Evolutionary conservation across 1,140 invertebrate species (phyloP).

Genomic region (Heliothis subflexa): DNA sequence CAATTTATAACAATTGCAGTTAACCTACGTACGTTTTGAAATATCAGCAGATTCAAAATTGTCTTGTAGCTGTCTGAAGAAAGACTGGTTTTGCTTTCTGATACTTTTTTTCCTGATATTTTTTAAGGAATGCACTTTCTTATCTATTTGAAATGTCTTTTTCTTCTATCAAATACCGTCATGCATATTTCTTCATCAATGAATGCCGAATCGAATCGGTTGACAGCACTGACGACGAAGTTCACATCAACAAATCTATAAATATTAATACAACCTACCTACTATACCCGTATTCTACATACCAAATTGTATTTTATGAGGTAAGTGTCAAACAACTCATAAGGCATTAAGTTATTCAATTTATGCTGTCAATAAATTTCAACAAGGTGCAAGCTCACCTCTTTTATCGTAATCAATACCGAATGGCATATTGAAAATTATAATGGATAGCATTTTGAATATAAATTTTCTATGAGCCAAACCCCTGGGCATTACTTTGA

Average conservation of each 20-base stretch:
- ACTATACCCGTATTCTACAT: slow-evolving; percentile 8
- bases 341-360: slow-evolving; percentile 40
- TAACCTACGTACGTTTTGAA: slow-evolving; percentile 42
- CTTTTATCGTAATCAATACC: slow-evolving; percentile 32
- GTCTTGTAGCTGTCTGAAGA: slow-evolving; percentile 11
- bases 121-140: neutral
- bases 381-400: slow-evolving; percentile 40
- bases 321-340: slow-evolving; percentile 36
- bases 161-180: neutral
- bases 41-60: slow-evolving; percentile 28
- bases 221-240: neutral
- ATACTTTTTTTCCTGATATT: neutral
- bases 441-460: slow-evolving; percentile 44
- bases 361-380: slow-evolving; percentile 44
- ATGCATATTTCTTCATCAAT: neutral
- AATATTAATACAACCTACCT: slow-evolving; percentile 25
- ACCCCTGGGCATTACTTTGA: slow-evolving; percentile 43
- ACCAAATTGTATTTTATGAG: slow-evolving; percentile 43
- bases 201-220: neutral
- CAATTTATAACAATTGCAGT: slow-evolving; percentile 49
- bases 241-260: slow-evolving; percentile 7
- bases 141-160: neutral
- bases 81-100: neutral
- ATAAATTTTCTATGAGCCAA: slow-evolving; percentile 42
- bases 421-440: slow-evolving; percentile 47